Percentiles rank a stretch among this genome's conserved stretches.
Conservation (phyloP, 2,797 vertebrate genomes). For the Xenentodon cancila region DNA sequence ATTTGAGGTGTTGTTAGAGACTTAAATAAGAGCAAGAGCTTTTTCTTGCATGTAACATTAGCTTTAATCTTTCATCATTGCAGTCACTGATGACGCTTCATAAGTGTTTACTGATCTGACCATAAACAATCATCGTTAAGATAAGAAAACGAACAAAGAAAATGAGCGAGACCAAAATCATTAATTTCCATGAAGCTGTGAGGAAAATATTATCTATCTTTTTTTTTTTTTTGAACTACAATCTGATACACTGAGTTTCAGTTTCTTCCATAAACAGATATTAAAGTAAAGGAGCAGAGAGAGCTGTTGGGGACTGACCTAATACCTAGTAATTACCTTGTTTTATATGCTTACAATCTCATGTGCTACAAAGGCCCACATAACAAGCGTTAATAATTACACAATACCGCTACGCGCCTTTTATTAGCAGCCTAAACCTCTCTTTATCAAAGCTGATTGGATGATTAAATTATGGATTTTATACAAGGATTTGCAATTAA, state of each 20-base stretch:
- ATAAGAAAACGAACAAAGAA: background rate
- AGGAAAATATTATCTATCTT: background rate
- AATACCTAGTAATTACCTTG: slow-evolving; percentile 53
- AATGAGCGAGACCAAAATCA: background rate
- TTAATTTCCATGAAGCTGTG: slow-evolving; percentile 4
- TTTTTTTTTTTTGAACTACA: too few relatives aligned
- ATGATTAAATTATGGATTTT: slow-evolving; percentile 72
- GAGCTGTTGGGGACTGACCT: slow-evolving; percentile 30
- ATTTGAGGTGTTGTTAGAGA: background rate
- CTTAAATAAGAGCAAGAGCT: background rate
- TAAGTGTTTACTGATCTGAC: background rate
- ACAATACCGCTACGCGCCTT: slow-evolving; percentile 26
- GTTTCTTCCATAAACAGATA: slow-evolving; percentile 19
- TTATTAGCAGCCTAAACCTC: slow-evolving; percentile 59
- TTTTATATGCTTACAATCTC: slow-evolving; percentile 47
- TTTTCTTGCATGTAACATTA: background rate
- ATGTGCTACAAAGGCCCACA: slow-evolving; percentile 44
- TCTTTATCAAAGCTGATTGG: slow-evolving; percentile 51
- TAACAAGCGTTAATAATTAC: slow-evolving; percentile 66
- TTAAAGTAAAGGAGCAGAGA: slow-evolving; percentile 20
- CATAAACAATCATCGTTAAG: background rate
- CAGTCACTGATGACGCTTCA: too few relatives aligned
- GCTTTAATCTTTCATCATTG: background rate
- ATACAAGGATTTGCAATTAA: slow-evolving; percentile 64
- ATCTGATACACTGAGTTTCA: background rate